Percentiles rank a stretch among this genome's conserved stretches.
phyloP scores from a whole-genome alignment of 2,888 invertebrate species.

The Galeopsomyia nigrocyanea region DNA sequence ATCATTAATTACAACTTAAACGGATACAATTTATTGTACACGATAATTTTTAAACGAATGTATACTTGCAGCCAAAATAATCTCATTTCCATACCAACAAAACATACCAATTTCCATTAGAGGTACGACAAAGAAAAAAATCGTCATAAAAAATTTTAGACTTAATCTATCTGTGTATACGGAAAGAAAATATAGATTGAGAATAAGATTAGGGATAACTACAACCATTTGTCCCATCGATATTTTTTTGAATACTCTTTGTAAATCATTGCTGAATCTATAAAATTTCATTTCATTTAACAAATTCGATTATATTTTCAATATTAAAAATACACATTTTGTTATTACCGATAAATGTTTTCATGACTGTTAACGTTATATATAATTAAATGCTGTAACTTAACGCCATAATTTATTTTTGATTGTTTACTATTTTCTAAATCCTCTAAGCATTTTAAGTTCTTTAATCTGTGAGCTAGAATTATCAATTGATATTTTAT shows the following conservation, averaged over 20 bases:
- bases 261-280: conserved; percentile 31
- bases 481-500: conserved; percentile 27
- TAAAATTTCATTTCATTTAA: too few species aligned
- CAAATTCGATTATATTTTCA: neutral
- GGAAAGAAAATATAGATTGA: conserved; percentile 37
- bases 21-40: too few species aligned
- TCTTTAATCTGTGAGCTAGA: conserved; percentile 20
- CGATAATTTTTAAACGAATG: neutral
- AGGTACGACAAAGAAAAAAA: conserved; percentile 15
- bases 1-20: too few species aligned
- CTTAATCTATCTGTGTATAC: conserved; percentile 9
- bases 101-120: conserved; percentile 37
- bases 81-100: conserved; percentile 41
- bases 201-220: conserved; percentile 15
- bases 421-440: neutral
- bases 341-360: conserved; percentile 34
- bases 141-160: conserved; percentile 27
- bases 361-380: conserved; percentile 18
- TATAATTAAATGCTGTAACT: too few species aligned
- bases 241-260: conserved; percentile 22
- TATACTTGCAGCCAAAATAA: conserved; percentile 25
- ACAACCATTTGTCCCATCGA: conserved; percentile 20
- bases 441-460: too few species aligned
- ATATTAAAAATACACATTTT: neutral
- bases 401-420: neutral